A percentile compares a stretch with the other conserved stretches of the same genome.
Conservation (phyloP, 2,888 invertebrate genomes). For the Zeuzera pyrina region DNA sequence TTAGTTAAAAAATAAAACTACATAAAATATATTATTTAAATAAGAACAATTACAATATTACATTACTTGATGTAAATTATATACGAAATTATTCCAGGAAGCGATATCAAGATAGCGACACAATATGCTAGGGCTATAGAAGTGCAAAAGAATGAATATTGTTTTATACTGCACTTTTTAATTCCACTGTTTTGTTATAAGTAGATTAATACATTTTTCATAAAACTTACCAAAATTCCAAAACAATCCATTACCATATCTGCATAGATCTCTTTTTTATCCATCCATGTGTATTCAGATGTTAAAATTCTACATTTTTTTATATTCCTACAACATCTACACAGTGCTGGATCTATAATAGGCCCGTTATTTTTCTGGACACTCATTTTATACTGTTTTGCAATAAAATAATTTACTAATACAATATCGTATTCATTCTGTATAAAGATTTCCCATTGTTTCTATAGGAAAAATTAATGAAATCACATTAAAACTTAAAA, state of each 20-base stretch:
- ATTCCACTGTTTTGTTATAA: too few relatives aligned
- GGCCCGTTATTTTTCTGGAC: slow-evolving; percentile 48
- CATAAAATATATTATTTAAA: too few relatives aligned
- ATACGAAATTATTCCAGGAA: too few relatives aligned
- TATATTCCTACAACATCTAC: slow-evolving; percentile 57
- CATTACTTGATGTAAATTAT: too few relatives aligned
- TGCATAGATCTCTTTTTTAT: slow-evolving; percentile 54
- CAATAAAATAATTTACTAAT: slow-evolving; percentile 13
- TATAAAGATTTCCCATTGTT: neutral
- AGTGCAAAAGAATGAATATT: too few relatives aligned
- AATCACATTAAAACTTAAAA: neutral
- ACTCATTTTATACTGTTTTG: slow-evolving; percentile 31
- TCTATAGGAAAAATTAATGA: neutral
- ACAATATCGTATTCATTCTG: too few relatives aligned
- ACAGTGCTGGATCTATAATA: slow-evolving; percentile 57
- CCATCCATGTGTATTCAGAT: slow-evolving; percentile 59
- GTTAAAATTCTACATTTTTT: slow-evolving; percentile 62
- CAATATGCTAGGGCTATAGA: too few relatives aligned
- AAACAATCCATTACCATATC: slow-evolving; percentile 68
- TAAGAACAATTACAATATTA: too few relatives aligned
- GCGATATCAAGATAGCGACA: too few relatives aligned
- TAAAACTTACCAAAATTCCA: slow-evolving; percentile 47
- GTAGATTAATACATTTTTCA: too few relatives aligned
- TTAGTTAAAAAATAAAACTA: too few relatives aligned
- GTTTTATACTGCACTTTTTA: too few relatives aligned